A percentile compares a stretch with the other conserved stretches of the same genome.
Evolutionary conservation across 2,113 vertebrate species (phyloP).

Genomic region (Eleginops maclovinus): DNA sequence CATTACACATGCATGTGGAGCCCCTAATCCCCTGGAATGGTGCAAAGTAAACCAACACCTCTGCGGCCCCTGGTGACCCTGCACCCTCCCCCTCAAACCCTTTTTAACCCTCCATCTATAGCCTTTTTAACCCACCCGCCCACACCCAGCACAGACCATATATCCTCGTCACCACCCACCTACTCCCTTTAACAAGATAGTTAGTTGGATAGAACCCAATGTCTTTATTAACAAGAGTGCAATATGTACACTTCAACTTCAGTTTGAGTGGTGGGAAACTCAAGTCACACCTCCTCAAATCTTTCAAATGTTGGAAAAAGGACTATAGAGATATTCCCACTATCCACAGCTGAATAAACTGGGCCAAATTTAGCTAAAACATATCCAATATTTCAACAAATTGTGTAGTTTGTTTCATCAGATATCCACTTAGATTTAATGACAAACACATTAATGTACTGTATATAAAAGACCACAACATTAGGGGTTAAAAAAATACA

Average conservation of each 20-base stretch:
- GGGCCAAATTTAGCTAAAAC: too few relatives aligned
- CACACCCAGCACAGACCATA: conserved; percentile 36
- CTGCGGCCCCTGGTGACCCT: neutral
- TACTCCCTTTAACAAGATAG: conserved; percentile 1
- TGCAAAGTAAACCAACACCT: conserved; percentile 57
- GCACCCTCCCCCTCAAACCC: conserved; percentile 36
- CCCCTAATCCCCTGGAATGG: conserved; percentile 61
- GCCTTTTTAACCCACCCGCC: conserved; percentile 27
- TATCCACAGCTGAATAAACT: neutral
- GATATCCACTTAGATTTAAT: too few relatives aligned
- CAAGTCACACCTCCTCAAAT: neutral
- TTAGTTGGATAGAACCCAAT: neutral
- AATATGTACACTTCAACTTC: conserved; percentile 17
- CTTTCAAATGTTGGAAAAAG: neutral
- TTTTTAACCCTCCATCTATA: conserved; percentile 11
- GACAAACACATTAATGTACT: too few relatives aligned
- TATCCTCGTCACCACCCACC: conserved; percentile 39
- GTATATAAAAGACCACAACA: too few relatives aligned
- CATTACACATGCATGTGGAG: conserved; percentile 33
- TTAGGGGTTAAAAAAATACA: too few relatives aligned
- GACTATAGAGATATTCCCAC: neutral
- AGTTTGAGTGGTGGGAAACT: neutral
- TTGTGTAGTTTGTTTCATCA: too few relatives aligned
- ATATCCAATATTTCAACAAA: too few relatives aligned
- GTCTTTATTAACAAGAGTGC: neutral